Conservation (phyloP, 2,888 invertebrate genomes). For the Oxyscelio sp. region DNA sequence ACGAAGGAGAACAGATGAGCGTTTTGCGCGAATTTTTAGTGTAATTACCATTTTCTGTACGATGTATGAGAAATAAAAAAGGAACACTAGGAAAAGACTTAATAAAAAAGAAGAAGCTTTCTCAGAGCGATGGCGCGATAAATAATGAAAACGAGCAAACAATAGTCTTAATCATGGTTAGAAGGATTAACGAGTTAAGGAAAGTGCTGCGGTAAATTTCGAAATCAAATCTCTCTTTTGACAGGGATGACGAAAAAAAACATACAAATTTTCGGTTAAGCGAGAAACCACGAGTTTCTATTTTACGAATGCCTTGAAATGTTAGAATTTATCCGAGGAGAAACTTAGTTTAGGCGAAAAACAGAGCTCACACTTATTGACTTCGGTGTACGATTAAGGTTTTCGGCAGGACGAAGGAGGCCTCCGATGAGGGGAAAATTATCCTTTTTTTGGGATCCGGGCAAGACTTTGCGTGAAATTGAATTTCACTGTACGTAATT, state of each 20-base stretch:
- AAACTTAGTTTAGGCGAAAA: conserved; percentile 50
- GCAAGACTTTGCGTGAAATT: conserved; percentile 14
- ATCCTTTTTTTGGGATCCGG: not conserved
- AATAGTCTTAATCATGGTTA: conserved; percentile 58
- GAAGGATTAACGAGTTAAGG: conserved; percentile 31
- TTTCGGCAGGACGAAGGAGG: conserved; percentile 29
- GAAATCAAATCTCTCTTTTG: conserved; percentile 49
- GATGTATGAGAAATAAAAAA: conserved; percentile 43
- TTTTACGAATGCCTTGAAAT: conserved; percentile 65
- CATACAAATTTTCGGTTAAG: conserved; percentile 23
- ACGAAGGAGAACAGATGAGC: conserved; percentile 66
- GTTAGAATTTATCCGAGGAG: conserved; percentile 54
- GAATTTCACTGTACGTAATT: conserved; percentile 47
- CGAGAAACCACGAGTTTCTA: conserved; percentile 49
- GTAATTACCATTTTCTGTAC: conserved; percentile 68
- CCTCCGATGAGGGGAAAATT: not conserved
- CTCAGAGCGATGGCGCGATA: conserved; percentile 40
- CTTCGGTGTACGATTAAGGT: conserved; percentile 45
- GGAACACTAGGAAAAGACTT: conserved; percentile 10
- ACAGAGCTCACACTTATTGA: conserved; percentile 41
- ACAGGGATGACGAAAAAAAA: not conserved
- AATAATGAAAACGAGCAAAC: conserved; percentile 48
- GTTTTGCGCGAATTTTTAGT: conserved; percentile 64
- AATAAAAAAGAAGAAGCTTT: conserved; percentile 27
- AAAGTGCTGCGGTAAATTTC: conserved; percentile 2